These are phyloP conservation scores for Scelioninae gen. 1 DNA, from an alignment of 2,888 invertebrate species.

Conservation along the genomic window DNA sequence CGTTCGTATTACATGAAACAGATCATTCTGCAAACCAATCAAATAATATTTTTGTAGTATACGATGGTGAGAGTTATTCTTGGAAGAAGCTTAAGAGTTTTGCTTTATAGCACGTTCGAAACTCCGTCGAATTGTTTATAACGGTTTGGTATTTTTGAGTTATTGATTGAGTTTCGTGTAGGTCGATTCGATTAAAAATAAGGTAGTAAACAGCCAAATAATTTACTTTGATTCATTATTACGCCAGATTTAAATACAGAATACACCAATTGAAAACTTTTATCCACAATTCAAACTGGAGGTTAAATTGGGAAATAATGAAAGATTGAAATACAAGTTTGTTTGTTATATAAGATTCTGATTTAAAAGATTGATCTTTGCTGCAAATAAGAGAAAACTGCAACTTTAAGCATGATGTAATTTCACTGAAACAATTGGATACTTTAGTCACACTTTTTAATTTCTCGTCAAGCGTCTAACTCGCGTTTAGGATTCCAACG, in stretches of 20 bases:
- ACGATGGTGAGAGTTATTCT: constrained; percentile 53
- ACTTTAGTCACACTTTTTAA: constrained; percentile 32
- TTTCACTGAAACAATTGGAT: neutral
- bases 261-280: no score
- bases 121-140: constrained; percentile 60
- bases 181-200: constrained; percentile 33
- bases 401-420: neutral
- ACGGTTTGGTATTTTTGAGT: constrained; percentile 51
- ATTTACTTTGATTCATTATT: neutral
- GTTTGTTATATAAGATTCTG: no score
- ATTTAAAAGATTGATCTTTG: no score
- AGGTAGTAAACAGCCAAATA: constrained; percentile 19
- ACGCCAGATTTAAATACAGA: neutral
- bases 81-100: constrained; percentile 54
- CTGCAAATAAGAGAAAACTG: no score
- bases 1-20: constrained; percentile 45
- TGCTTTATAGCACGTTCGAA: constrained; percentile 59
- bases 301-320: no score
- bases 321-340: no score
- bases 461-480: constrained; percentile 1
- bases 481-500: constrained; percentile 33
- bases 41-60: constrained; percentile 42
- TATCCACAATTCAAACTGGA: no score
- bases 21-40: constrained; percentile 50
- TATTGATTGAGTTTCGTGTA: constrained; percentile 36